phyloP scores from a whole-genome alignment of 2,797 vertebrate species.

The Danionella dracula region DNA sequence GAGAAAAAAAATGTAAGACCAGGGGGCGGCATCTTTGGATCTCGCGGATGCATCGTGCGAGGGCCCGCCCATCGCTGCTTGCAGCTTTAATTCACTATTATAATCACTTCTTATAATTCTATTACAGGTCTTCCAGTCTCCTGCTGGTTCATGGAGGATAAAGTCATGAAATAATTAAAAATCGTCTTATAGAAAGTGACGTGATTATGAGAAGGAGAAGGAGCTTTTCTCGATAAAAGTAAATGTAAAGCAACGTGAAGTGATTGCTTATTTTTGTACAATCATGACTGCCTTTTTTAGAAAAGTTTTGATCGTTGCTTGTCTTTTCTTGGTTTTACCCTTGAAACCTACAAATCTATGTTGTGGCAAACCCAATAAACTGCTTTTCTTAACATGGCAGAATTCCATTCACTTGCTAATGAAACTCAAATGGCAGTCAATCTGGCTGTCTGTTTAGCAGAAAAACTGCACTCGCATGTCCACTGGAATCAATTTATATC shows the following conservation, averaged over 20 bases:
- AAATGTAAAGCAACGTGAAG: not conserved
- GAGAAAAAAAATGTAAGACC: too few relatives aligned
- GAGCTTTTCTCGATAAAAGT: not conserved
- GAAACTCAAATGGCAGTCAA: constrained; percentile 3
- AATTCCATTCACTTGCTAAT: not conserved
- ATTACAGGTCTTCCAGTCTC: not conserved
- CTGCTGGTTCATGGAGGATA: not conserved
- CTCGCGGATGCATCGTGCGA: too few relatives aligned
- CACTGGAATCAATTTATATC: not conserved
- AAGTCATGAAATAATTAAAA: not conserved
- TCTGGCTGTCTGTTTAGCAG: not conserved
- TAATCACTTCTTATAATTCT: not conserved
- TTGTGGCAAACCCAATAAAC: not conserved
- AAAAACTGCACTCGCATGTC: not conserved
- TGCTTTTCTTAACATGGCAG: not conserved
- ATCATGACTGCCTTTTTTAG: too few relatives aligned
- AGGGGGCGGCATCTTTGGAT: too few relatives aligned
- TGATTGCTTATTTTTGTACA: too few relatives aligned
- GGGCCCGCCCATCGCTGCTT: too few relatives aligned
- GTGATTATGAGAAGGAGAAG: not conserved
- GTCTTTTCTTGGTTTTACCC: not conserved
- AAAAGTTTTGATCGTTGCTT: not conserved
- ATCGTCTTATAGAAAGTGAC: not conserved
- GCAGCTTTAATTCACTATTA: too few relatives aligned
- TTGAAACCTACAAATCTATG: not conserved